Evolutionary conservation across 2,113 vertebrate species (phyloP).

Genomic region (Chlamydotis undulata): DNA sequence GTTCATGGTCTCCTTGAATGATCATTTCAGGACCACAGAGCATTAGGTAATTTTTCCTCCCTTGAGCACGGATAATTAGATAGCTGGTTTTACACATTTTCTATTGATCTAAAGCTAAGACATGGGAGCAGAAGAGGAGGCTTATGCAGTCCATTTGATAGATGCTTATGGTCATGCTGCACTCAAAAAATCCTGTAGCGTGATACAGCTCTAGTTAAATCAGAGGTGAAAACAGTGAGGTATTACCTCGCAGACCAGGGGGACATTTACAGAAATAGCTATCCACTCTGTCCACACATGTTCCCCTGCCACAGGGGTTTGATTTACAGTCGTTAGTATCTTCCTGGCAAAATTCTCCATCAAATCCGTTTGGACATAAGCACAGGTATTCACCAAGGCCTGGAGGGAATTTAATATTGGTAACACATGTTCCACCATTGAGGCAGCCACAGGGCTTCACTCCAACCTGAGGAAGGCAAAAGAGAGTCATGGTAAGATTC

Average conservation of each 20-base stretch:
- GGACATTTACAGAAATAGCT: slow-evolving; percentile 42
- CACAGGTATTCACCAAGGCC: slow-evolving; percentile 84
- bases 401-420: slow-evolving; percentile 78
- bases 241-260: slow-evolving; percentile 45
- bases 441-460: slow-evolving; percentile 79
- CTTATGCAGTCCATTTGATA: background rate
- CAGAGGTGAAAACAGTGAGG: background rate
- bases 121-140: background rate
- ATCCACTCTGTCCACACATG: background rate
- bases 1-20: background rate
- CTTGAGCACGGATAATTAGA: background rate
- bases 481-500: background rate
- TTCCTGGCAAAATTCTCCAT: slow-evolving; percentile 75
- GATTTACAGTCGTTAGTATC: slow-evolving; percentile 64
- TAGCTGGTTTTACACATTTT: background rate
- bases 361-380: slow-evolving; percentile 72
- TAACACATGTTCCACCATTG: slow-evolving; percentile 74
- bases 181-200: background rate
- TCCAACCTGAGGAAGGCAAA: slow-evolving; percentile 69
- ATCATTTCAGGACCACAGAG: background rate
- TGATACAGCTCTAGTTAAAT: background rate
- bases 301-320: slow-evolving; percentile 2
- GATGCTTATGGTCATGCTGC: background rate
- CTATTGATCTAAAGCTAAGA: background rate
- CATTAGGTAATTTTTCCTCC: background rate